Percentiles rank a stretch among this genome's conserved stretches.
phyloP scores from a whole-genome alignment of 2,113 vertebrate genomes.

The Grammomys surdaster region DNA sequence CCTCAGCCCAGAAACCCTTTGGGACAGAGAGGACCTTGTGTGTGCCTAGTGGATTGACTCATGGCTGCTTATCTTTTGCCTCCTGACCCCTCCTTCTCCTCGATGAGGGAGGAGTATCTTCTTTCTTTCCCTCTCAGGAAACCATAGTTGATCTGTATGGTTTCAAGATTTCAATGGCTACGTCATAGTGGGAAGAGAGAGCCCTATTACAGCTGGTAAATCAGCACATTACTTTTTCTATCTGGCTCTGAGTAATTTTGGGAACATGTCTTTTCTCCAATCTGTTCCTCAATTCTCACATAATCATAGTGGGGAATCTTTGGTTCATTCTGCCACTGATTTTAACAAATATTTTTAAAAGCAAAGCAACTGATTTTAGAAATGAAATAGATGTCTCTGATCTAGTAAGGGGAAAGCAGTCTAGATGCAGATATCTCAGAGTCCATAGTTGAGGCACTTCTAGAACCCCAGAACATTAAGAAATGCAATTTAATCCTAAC shows the following conservation, averaged over 20 bases:
- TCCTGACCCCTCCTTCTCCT: neutral
- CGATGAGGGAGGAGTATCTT: neutral
- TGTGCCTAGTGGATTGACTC: neutral
- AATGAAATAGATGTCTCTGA: neutral
- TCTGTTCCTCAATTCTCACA: conserved; percentile 1
- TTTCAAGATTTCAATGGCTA: neutral
- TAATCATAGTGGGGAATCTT: neutral
- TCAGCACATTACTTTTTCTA: neutral
- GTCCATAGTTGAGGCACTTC: neutral
- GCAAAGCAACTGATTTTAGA: conserved; percentile 2
- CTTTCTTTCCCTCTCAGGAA: neutral
- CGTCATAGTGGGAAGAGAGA: neutral
- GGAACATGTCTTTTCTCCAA: conserved; percentile 33
- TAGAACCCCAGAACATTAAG: neutral
- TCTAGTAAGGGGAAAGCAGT: neutral
- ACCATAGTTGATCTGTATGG: neutral
- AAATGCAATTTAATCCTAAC: conserved; percentile 21
- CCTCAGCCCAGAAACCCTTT: neutral
- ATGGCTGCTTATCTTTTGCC: neutral
- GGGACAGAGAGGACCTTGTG: neutral
- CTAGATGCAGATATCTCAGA: neutral
- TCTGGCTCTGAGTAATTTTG: conserved; percentile 31
- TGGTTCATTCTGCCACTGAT: conserved; percentile 1
- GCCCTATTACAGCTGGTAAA: neutral
- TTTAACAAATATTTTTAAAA: conserved; percentile 47